Evolutionary conservation across 2,888 invertebrate genomes (phyloP).

Genomic region (Vanessa cardui): DNA sequence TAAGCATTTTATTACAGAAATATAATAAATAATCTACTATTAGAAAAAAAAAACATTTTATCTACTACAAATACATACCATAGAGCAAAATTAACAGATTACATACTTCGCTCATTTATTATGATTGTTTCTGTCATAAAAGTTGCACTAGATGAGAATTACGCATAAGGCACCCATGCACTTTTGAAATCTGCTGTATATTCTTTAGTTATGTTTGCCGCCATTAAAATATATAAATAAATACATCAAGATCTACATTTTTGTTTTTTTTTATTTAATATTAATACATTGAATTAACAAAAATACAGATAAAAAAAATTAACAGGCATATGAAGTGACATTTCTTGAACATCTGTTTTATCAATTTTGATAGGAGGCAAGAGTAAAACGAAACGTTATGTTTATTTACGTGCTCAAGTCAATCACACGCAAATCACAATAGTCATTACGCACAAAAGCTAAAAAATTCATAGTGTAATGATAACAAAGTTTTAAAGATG

Average conservation of each 20-base stretch:
- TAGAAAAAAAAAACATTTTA: too few species aligned
- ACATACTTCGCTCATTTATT: too few species aligned
- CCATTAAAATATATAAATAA: not conserved
- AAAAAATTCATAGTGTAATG: constrained; percentile 80
- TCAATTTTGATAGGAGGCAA: constrained; percentile 11
- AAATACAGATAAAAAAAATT: constrained; percentile 1
- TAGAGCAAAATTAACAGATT: too few species aligned
- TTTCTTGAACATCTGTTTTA: constrained; percentile 17
- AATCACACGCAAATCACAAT: constrained; percentile 78
- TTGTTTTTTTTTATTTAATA: not conserved
- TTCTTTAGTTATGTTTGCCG: too few species aligned
- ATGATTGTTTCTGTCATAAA: too few species aligned
- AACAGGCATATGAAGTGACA: constrained; percentile 7
- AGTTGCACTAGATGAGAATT: too few species aligned
- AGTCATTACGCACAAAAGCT: constrained; percentile 80
- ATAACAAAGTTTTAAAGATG: constrained; percentile 81
- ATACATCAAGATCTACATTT: not conserved
- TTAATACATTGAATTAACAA: not conserved
- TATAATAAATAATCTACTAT: too few species aligned
- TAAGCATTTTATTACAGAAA: too few species aligned
- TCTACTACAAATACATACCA: too few species aligned
- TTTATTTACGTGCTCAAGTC: constrained; percentile 81
- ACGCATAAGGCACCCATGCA: too few species aligned
- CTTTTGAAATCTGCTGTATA: too few species aligned
- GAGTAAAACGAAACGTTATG: constrained; percentile 50